Evolutionary conservation across 2,797 vertebrate species (phyloP), one percentile per base, ranked within the genome.

Genomic region (Sebastes flavidus): DNA sequence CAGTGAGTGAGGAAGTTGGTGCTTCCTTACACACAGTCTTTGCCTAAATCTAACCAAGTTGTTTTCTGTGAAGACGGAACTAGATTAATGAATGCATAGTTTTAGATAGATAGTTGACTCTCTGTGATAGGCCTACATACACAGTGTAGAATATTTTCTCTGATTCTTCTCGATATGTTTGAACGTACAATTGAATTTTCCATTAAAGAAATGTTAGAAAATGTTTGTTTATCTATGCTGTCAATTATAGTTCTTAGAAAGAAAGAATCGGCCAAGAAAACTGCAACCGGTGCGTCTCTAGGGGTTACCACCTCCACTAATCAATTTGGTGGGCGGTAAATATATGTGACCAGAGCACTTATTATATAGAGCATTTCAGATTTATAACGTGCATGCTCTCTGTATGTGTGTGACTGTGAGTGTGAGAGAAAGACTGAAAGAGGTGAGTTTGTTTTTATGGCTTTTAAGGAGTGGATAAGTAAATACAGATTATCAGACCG

Each of bases 391-490:
- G n/a, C 54, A 2, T 20, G 2, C 10, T 68, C 46, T 42, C 42
- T 46, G 55, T 36, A 1, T 36, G 20, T 52, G 12, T 54, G 8
- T 60, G 16, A 34, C 8, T 32, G 16, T 70, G 46, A 2, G 52
- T 2, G 29, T 29, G 22, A 13, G 18, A 68, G 38, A 70, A 6
- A 20, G 30, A 59, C 8, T 61, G 30, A 78, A 59, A 77, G 63
- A 29, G 2, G 8, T 25, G 0, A 34, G 55, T 68, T 68, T 76
- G 75, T 88, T 87, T 79, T 81, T 36, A 61, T 58, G 54, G 29
- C 24, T 81, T 74, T 80, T 30, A 80, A 89, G 82, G 88, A 89
- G 87, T 79, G 83, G 79, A 10, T 29, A 24, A 61, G 83, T 88
- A 78, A 89, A 91, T 54, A 89, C 65, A 75, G 61, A 58, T 74